phyloP scores from a whole-genome alignment of 2,888 invertebrate species.

The Tridacna crocea region DNA sequence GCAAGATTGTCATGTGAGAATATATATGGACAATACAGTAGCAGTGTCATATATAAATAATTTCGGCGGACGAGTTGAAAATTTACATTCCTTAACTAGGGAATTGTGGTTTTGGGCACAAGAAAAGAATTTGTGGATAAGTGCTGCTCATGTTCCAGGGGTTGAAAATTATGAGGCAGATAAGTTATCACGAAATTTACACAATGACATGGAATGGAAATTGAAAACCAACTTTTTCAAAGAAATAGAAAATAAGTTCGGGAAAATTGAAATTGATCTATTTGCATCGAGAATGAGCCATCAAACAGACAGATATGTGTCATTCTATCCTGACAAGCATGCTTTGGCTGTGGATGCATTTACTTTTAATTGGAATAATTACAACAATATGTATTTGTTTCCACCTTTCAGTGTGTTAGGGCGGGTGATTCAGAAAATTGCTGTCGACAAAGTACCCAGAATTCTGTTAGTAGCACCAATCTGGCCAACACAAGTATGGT shows the following conservation, averaged over 20 bases:
- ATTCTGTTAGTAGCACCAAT: conserved; percentile 3
- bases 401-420: conserved; percentile 13
- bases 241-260: neutral
- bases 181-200: neutral
- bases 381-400: neutral
- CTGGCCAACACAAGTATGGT: conserved; percentile 19
- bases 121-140: conserved; percentile 2
- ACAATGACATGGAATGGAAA: conserved; percentile 12
- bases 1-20: neutral
- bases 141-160: conserved; percentile 5
- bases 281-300: neutral
- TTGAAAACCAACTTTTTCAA: neutral
- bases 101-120: conserved; percentile 7
- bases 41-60: too few relatives aligned
- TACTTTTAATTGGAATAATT: neutral
- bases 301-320: neutral
- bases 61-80: neutral
- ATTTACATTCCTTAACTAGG: neutral
- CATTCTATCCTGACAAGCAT: neutral
- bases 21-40: too few relatives aligned
- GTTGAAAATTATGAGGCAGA: conserved; percentile 12
- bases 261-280: too few relatives aligned
- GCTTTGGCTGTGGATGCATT: neutral
- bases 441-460: neutral
- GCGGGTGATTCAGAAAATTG: conserved; percentile 1